Conservation (phyloP, 2,888 invertebrate genomes). For the Globia sparganii region DNA sequence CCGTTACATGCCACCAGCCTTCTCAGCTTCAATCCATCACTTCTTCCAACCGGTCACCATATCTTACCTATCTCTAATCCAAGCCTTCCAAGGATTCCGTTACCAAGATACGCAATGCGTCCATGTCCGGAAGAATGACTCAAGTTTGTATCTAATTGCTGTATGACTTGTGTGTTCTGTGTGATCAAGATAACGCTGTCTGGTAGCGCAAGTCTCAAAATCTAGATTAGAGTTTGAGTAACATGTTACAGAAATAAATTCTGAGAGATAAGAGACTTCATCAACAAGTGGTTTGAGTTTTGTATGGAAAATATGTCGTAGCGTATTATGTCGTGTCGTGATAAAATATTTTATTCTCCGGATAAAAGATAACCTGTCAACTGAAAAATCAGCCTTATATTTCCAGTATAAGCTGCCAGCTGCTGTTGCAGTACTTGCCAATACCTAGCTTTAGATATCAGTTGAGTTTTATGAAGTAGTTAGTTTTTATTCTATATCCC, state of each 20-base stretch:
- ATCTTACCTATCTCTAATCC: background rate
- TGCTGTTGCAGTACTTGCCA: background rate
- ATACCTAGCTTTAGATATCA: background rate
- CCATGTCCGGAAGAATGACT: constrained; percentile 11
- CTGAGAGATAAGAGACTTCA: background rate
- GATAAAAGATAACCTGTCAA: background rate
- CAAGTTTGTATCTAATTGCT: constrained; percentile 2
- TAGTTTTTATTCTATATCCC: background rate
- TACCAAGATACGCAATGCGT: background rate
- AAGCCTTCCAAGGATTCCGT: background rate
- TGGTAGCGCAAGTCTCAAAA: constrained; percentile 26
- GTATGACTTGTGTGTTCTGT: background rate
- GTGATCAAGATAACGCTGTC: constrained; percentile 34
- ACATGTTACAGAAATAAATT: constrained; percentile 31
- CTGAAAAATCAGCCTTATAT: background rate
- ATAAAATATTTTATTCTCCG: background rate
- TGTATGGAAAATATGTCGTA: background rate
- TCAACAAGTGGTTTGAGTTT: background rate
- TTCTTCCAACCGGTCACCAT: background rate
- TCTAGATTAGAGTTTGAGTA: constrained; percentile 41
- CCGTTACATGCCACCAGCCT: background rate
- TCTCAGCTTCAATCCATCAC: background rate
- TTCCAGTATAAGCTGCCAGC: background rate
- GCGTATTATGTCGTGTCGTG: background rate
- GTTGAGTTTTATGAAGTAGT: background rate